Evolutionary conservation across 1,140 invertebrate genomes (phyloP), one percentile per base, ranked within the genome.

Genomic region (Apis laboriosa): DNA sequence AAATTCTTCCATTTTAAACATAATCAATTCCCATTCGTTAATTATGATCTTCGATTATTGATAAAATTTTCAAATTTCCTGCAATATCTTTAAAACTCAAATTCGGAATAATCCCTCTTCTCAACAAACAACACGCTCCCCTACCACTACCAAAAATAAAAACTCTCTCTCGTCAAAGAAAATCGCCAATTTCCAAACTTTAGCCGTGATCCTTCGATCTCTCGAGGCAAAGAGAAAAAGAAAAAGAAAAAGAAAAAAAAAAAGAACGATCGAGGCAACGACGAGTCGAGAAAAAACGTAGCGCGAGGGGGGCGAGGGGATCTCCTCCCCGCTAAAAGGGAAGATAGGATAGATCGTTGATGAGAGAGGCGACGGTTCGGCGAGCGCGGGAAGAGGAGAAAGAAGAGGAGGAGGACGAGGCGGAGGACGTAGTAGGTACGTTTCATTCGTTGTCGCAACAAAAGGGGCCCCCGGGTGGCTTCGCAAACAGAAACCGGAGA

Each of bases 401-500:
- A 74, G 60, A 77, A 80, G 56, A 84, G 67, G 78, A 85, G 66
- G 74, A 70, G 72, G 53, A 70, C 60, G 56, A 81, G 34, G 58
- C 56, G 68, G 72, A 58, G 55, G 77, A 66, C 24, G 60, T 61
- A 60, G 77, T 88, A 88, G 80, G 86, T 88, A 88, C 84, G 86
- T 86, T 88, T 87, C 86, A 88, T 88, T 88, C 87, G 80, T 68
- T 88, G 87, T 88, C 77, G 86, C 80, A 88, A 88, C 87, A 88
- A 88, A 34, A 88, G 86, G 84, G 79, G 86, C 80, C 87, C 84
- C 86, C 84, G 87, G 87, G 86, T 88, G 86, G 87, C 86, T 88
- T 84, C 86, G 87, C 87, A 88, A 88, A 88, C 87, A 88, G 87
- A 88, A 84, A 88, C 87, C 87, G 87, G 87, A 88, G 87, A 88